Percentiles rank a stretch among this genome's conserved stretches.
These are phyloP conservation scores for Fulica atra DNA, from an alignment of 2,113 vertebrate genomes.

Conservation along the genomic window DNA sequence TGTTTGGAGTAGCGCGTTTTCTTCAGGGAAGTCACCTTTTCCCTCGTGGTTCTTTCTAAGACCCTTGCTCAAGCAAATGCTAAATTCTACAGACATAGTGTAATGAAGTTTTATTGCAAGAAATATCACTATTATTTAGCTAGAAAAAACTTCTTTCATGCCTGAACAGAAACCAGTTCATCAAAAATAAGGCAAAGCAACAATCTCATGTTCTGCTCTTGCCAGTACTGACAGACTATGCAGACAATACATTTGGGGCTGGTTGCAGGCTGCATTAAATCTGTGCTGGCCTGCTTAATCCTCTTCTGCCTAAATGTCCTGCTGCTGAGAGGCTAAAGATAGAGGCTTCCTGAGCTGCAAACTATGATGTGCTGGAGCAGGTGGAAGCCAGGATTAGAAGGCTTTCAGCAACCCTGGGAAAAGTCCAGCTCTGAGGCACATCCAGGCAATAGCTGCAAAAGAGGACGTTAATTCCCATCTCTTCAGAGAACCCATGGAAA, in stretches of 20 bases:
- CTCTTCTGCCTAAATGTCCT: constrained; percentile 8
- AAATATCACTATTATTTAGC: constrained; percentile 25
- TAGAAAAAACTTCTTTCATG: constrained; percentile 33
- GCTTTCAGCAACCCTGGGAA: neutral
- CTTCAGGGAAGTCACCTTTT: neutral
- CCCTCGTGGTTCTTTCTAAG: neutral
- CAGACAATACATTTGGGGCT: neutral
- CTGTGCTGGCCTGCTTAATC: constrained; percentile 14
- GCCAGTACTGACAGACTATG: neutral
- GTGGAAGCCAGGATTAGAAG: constrained; percentile 21
- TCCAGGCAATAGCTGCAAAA: neutral
- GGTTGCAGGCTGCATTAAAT: neutral
- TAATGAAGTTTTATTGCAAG: constrained; percentile 23
- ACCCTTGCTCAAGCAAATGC: constrained; percentile 10
- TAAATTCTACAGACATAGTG: neutral
- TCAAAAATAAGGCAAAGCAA: neutral
- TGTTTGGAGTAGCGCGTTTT: neutral
- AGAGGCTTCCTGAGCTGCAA: neutral
- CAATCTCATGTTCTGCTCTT: neutral
- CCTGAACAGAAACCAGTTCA: constrained; percentile 44
- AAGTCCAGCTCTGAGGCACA: neutral
- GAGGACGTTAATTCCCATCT: neutral
- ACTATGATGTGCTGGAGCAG: neutral
- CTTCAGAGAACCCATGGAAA: neutral
- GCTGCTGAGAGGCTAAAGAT: constrained; percentile 38